Base-by-base conservation (phyloP, 2,888 invertebrate genomes). In the Choreutis nemorana region DNA sequence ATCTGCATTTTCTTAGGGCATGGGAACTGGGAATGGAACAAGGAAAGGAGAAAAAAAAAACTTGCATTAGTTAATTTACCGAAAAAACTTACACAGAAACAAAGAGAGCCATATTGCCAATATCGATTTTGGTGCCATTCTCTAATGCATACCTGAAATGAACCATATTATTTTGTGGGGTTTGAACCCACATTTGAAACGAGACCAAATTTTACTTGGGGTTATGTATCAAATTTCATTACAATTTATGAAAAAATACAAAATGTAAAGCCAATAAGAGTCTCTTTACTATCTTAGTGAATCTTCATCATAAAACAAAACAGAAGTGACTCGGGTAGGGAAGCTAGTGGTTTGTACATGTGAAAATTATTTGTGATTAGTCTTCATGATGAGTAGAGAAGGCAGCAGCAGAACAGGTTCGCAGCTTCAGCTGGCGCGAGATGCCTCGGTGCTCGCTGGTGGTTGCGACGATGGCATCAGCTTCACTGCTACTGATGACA, bases 1-100 rank as follows among this genome's bases (percentile, higher is more conserved):
- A 99, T 99, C 85, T 99, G 98, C 90, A 99, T 98, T 77, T 96
- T 94, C 73, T 95, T 93, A 27, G 97, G 96, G 81, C 97, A 96
- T 30, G 97, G 97, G 78, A 87, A 91, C 92, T 94, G 81, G 62
- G 82, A 77, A 62, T 53, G 58, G 61, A 42, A 55, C 44, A 54
- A 46, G 48, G 65, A 68, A 56, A 55, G 67, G 71, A n/a, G 68
- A 71, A 67, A 66, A 60, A 73, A 68, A 71, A 65, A 40, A 56
- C 37, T 39, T 33, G 35, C 34, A 51, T 70, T 58, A 70, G 44
- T 66, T 42, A 58, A 42, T 44, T 40, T 13, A 28, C 41, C 40
- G 37, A 36, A 27, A 27, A 32, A 35, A 26, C 27, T 25, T 42
- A 54, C 48, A 55, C 45, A 22, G 5, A 14, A 11, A 12, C 7